Conservation (phyloP, 2,888 invertebrate genomes). For the Halictus ligatus region DNA sequence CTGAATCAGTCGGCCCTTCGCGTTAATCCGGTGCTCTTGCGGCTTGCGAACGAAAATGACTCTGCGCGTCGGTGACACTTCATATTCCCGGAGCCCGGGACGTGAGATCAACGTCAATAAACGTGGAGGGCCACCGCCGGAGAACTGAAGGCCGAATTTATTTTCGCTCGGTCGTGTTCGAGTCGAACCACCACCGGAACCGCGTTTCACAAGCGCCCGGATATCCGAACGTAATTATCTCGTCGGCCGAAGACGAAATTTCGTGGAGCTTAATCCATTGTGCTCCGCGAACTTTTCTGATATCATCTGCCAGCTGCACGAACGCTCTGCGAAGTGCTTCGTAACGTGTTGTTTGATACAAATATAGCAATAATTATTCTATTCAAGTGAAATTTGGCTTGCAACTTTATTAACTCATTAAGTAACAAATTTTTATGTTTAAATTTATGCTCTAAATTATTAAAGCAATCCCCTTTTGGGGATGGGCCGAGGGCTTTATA, state of each 20-base stretch:
- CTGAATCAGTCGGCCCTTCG: constrained; percentile 9
- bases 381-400: neutral
- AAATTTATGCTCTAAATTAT: no score
- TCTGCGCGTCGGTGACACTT: neutral
- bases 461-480: no score
- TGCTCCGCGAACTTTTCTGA: neutral
- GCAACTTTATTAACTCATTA: neutral
- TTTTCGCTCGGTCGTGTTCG: neutral
- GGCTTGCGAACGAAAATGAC: neutral
- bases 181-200: neutral
- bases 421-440: no score
- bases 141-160: neutral
- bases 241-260: neutral
- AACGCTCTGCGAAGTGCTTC: neutral
- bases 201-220: neutral
- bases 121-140: neutral
- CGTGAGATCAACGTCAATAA: constrained; percentile 33
- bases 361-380: neutral
- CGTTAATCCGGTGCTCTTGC: constrained; percentile 7
- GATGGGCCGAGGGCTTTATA: no score
- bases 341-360: neutral
- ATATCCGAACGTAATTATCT: neutral
- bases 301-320: neutral
- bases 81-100: neutral
- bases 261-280: neutral